Conservation (phyloP, 2,113 vertebrate genomes). For the Cairina moschata region DNA sequence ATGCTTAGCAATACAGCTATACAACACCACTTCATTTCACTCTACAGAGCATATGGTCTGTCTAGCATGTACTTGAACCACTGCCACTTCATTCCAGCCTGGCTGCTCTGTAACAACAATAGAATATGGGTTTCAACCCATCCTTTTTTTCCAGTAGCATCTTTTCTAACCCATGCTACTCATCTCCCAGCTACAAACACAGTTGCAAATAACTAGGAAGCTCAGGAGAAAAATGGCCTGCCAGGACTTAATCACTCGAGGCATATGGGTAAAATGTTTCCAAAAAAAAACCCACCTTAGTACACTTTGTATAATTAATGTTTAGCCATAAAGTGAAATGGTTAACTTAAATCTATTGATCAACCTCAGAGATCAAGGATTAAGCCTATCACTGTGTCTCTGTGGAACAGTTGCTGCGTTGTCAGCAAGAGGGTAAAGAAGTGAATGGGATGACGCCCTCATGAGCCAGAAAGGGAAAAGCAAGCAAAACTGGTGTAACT, state of each 20-base stretch:
- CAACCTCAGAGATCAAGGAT: background rate
- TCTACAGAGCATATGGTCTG: background rate
- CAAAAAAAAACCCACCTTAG: background rate
- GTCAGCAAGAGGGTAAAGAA: background rate
- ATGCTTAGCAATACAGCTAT: background rate
- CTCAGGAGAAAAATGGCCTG: background rate
- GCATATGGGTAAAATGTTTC: background rate
- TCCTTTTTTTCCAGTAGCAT: background rate
- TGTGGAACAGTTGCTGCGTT: rapidly evolving
- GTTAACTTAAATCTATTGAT: background rate
- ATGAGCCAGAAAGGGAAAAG: background rate
- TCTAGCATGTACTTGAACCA: constrained; percentile 25
- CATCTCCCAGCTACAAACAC: background rate
- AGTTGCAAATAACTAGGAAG: background rate
- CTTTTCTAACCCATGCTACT: background rate
- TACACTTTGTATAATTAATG: background rate
- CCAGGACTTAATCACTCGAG: background rate
- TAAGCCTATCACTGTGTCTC: background rate
- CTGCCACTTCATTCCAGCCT: constrained; percentile 25
- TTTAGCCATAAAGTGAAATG: background rate
- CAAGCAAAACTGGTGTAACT: background rate
- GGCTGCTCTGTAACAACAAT: background rate
- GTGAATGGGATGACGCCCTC: background rate
- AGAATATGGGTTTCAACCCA: background rate
- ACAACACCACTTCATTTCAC: background rate